Base-by-base conservation (phyloP, 1,140 invertebrate genomes). In the Hypsibius dujardini region DNA sequence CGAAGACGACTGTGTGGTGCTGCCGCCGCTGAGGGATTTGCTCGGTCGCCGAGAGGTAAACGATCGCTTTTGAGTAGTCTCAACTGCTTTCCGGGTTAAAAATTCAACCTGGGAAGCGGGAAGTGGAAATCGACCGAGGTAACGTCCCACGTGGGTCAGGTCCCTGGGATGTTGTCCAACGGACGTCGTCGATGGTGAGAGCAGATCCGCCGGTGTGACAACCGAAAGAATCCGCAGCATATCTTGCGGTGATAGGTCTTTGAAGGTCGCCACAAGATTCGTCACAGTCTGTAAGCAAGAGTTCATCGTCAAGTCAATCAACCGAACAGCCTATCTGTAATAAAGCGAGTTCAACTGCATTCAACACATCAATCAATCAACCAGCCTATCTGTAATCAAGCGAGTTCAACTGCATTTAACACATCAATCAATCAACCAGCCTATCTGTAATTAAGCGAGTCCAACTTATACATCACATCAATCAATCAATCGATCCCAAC, bases 201-300 rank as follows among this genome's bases (percentile, higher is more conserved):
- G 50, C 62, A 12, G 0, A 42, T 15, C 12, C 3, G 12, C 12
- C 3, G 12, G 62, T 12, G 42, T 42, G 12, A 42, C 50, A n/a
- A 56, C n/a, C 50, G 12, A 12, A 12, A 67, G 42, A 42, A 12
- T 67, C 12, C 42, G 12, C 42, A 67, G 12, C 12, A 67, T 12
- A 15, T 67, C 62, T 7, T 67, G 12, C 12, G 62, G 62, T 42
- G 62, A 67, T 7, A 67, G 62, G 62, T 67, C 42, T 45, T 45
- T 45, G 12, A 67, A 45, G 12, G 12, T 15, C 12, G 0, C 12
- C 42, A 67, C 12, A 42, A 67, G 62, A 42, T 12, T 67, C 12
- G 42, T 3, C 3, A 15, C 12, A 15, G 62, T 67, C 62, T 67
- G 42, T 3, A 67, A 67, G 42, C 3, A 67, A n/a, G 50, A n/a